phyloP scores from a whole-genome alignment of 2,888 invertebrate species.

The Agapostemon virescens region DNA sequence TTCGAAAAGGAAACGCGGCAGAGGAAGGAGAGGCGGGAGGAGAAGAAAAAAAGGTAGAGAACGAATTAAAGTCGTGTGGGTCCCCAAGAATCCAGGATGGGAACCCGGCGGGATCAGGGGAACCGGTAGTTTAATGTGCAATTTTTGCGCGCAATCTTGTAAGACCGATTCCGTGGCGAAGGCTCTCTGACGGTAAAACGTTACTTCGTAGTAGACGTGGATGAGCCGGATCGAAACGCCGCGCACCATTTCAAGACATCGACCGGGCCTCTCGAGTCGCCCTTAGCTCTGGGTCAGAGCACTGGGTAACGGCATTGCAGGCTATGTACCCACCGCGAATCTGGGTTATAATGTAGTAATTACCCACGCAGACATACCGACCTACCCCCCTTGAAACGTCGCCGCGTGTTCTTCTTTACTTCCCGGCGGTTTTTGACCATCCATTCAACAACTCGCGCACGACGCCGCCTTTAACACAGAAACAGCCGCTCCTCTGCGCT shows the following conservation, averaged over 20 bases:
- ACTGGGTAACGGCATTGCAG: slow-evolving; percentile 76
- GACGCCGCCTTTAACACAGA: background rate
- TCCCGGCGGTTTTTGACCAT: slow-evolving; percentile 25
- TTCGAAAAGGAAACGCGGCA: slow-evolving; percentile 1
- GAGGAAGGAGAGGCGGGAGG: rapidly evolving
- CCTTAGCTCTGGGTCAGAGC: slow-evolving; percentile 79
- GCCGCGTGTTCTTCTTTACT: slow-evolving; percentile 30
- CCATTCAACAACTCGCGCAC: slow-evolving; percentile 9
- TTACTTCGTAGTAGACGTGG: slow-evolving; percentile 66
- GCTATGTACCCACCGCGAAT: slow-evolving; percentile 68
- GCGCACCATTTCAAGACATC: slow-evolving; percentile 72
- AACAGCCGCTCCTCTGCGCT: background rate
- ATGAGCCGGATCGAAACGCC: slow-evolving; percentile 67
- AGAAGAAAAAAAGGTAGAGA: slow-evolving; percentile 24
- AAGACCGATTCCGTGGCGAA: slow-evolving; percentile 55
- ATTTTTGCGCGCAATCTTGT: slow-evolving; percentile 66
- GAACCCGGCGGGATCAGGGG: slow-evolving; percentile 52
- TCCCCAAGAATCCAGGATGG: slow-evolving; percentile 59
- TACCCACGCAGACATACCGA: slow-evolving; percentile 70
- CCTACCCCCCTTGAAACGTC: slow-evolving; percentile 68
- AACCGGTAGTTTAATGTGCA: slow-evolving; percentile 66
- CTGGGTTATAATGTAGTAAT: slow-evolving; percentile 78
- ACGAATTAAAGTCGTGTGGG: slow-evolving; percentile 60
- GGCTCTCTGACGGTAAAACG: slow-evolving; percentile 65
- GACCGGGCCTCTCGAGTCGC: slow-evolving; percentile 69